These are phyloP conservation scores for Pluvialis apricaria DNA, from an alignment of 2,113 vertebrate species.

Conservation along the genomic window DNA sequence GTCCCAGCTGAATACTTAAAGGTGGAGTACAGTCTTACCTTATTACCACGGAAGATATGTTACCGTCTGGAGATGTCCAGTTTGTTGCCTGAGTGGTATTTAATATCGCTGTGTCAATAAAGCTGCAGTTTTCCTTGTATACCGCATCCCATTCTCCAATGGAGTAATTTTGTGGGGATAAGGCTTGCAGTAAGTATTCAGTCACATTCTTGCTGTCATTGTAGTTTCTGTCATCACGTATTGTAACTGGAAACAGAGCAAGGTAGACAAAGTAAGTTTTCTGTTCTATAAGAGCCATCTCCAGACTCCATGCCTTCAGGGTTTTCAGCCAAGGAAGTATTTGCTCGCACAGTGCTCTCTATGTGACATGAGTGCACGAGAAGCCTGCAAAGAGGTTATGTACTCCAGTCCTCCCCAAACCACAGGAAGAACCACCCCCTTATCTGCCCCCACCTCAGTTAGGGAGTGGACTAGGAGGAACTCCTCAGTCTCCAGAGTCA, in stretches of 20 bases:
- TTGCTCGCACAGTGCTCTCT: not conserved
- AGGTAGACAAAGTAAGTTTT: not conserved
- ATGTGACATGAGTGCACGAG: accelerated
- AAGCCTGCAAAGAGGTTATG: not conserved
- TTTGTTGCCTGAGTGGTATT: accelerated
- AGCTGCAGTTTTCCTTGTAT: accelerated
- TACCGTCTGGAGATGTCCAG: not conserved
- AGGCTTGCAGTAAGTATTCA: not conserved
- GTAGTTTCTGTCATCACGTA: not conserved
- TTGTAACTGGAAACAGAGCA: not conserved
- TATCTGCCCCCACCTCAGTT: not conserved
- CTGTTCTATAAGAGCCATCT: not conserved
- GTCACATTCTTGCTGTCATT: accelerated
- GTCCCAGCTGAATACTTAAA: not conserved
- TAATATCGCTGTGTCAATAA: accelerated
- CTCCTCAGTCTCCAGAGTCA: not conserved
- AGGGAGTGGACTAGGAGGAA: not conserved
- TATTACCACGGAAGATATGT: not conserved
- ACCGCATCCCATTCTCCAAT: not conserved
- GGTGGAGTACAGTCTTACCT: constrained; percentile 10
- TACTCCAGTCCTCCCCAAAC: not conserved
- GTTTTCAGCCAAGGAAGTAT: not conserved
- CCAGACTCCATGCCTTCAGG: not conserved
- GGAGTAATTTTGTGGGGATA: accelerated
- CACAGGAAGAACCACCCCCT: not conserved